Conservation (phyloP, 1,140 invertebrate genomes). For the Hylaeus volcanicus region DNA sequence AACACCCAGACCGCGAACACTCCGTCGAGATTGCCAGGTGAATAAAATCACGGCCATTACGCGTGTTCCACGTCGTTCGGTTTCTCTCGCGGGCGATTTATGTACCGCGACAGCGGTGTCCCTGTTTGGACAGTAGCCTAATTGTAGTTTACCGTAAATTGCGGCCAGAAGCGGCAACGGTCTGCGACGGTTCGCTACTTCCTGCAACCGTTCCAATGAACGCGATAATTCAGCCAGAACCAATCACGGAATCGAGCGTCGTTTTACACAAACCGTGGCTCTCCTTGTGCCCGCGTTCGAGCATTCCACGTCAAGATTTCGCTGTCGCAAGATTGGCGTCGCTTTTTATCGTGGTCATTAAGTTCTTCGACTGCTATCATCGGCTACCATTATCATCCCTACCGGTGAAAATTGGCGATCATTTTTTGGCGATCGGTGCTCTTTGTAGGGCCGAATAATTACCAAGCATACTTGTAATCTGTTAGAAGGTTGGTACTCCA, state of each 20-base stretch:
- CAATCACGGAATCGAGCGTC: constrained; percentile 38
- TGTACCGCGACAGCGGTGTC: constrained; percentile 22
- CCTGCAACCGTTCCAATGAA: constrained; percentile 39
- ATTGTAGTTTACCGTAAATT: constrained; percentile 46
- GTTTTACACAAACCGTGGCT: constrained; percentile 47
- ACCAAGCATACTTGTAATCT: no score
- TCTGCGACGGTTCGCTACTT: background rate
- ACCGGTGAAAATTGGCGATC: constrained; percentile 42
- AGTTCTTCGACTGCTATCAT: background rate
- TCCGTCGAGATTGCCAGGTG: constrained; percentile 13
- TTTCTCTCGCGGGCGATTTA: constrained; percentile 5
- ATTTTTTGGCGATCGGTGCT: constrained; percentile 12
- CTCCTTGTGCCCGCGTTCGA: background rate
- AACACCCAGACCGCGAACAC: background rate
- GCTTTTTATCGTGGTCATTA: constrained; percentile 35
- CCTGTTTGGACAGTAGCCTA: constrained; percentile 54
- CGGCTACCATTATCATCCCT: constrained; percentile 26
- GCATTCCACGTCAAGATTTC: constrained; percentile 23
- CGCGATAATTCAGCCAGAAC: constrained; percentile 56
- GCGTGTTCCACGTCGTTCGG: constrained; percentile 11
- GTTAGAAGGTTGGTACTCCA: no score
- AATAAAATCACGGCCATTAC: constrained; percentile 33
- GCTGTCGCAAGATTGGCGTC: background rate
- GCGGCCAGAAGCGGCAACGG: constrained; percentile 31
- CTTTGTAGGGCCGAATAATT: no score